phyloP scores from a whole-genome alignment of 2,113 vertebrate genomes.

The Craseonycteris thonglongyai region DNA sequence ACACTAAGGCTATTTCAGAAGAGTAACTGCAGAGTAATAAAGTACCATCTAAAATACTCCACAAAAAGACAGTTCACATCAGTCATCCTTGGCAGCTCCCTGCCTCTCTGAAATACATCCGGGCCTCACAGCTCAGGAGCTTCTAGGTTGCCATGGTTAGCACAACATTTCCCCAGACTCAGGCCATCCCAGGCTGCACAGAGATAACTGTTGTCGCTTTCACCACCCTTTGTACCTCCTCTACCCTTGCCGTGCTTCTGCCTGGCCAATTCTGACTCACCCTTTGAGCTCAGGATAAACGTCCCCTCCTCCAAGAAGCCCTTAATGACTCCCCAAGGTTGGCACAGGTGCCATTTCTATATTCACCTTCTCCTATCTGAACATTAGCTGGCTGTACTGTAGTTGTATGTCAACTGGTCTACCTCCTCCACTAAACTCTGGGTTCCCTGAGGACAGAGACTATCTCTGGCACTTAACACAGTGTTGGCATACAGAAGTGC shows the following conservation, averaged over 20 bases:
- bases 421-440: neutral
- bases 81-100: neutral
- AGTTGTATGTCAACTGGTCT: neutral
- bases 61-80: slow-evolving; percentile 8
- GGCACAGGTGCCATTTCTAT: neutral
- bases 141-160: neutral
- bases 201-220: neutral
- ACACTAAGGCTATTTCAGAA: slow-evolving; percentile 37
- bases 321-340: neutral
- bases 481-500: neutral
- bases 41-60: slow-evolving; percentile 13
- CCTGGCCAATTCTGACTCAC: neutral
- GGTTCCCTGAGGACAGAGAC: neutral
- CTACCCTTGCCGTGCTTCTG: neutral
- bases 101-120: neutral
- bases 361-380: neutral
- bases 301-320: neutral
- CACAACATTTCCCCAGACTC: neutral
- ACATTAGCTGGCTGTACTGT: neutral
- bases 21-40: neutral
- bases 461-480: neutral
- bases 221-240: neutral
- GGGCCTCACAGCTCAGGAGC: neutral
- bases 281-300: neutral
- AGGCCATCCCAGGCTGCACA: neutral